Evolutionary conservation across 2,113 vertebrate species (phyloP).

Genomic region (Pipa parva): DNA sequence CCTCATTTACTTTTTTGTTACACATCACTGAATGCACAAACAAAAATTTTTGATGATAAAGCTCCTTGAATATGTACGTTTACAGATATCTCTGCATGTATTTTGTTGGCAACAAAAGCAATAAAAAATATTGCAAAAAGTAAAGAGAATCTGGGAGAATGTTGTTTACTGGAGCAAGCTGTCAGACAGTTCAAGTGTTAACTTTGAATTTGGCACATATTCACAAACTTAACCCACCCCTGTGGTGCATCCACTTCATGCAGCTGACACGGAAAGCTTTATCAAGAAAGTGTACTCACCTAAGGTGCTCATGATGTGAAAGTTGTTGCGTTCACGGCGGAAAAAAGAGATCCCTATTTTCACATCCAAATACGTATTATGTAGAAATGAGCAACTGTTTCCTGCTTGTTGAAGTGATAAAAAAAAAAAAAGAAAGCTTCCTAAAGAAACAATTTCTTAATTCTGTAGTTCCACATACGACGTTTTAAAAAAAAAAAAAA

Average conservation of each 20-base stretch:
- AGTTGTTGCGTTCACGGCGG: neutral
- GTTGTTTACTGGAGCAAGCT: too few relatives aligned
- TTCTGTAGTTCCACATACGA: slow-evolving; percentile 19
- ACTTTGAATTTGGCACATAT: neutral
- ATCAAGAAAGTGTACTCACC: slow-evolving; percentile 21
- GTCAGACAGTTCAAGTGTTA: too few relatives aligned
- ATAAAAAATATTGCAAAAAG: too few relatives aligned
- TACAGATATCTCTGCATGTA: too few relatives aligned
- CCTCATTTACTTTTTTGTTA: too few relatives aligned
- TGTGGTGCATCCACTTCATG: neutral
- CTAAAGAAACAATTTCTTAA: slow-evolving; percentile 38
- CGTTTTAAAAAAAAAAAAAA: neutral
- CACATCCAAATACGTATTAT: slow-evolving; percentile 18
- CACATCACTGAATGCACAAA: too few relatives aligned
- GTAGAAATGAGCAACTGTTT: slow-evolving; percentile 13
- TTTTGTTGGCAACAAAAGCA: too few relatives aligned
- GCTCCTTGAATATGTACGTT: too few relatives aligned
- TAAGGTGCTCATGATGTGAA: slow-evolving; percentile 19
- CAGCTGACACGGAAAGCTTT: neutral
- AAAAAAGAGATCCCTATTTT: neutral
- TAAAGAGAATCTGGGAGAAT: too few relatives aligned
- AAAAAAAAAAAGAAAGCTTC: slow-evolving; percentile 16
- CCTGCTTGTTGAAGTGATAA: slow-evolving; percentile 38
- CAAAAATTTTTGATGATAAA: too few relatives aligned
- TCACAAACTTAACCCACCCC: neutral